phyloP scores from a whole-genome alignment of 2,113 vertebrate genomes.

The Silurus meridionalis region DNA sequence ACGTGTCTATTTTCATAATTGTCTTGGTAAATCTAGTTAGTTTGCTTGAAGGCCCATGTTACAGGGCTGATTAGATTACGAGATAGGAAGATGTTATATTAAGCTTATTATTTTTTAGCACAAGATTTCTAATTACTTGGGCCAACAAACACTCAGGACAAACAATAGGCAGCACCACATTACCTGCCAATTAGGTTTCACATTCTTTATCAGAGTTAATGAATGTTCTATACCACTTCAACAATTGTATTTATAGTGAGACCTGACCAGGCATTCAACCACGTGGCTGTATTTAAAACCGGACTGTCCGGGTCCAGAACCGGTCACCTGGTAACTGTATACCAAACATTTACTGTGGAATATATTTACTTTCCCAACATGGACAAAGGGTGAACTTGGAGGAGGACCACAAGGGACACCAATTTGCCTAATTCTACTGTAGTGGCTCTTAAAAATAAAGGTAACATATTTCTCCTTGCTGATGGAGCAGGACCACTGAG shows the following conservation, averaged over 20 bases:
- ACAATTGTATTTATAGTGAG: not conserved
- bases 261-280: not conserved
- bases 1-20: not conserved
- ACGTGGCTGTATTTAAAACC: not conserved
- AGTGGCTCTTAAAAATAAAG: not conserved
- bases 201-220: not conserved
- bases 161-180: not conserved
- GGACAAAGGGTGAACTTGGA: not conserved
- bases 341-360: not conserved
- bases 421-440: not conserved
- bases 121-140: not conserved
- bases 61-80: not conserved
- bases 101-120: not conserved
- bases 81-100: not conserved
- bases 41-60: not conserved
- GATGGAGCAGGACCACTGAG: too few relatives aligned
- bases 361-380: not conserved
- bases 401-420: not conserved
- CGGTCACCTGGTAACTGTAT: not conserved
- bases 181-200: not conserved
- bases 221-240: not conserved
- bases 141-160: not conserved
- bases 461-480: not conserved
- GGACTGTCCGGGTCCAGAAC: not conserved
- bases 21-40: not conserved